phyloP scores from a whole-genome alignment of 2,113 vertebrate genomes.

The Propithecus coquereli region DNA sequence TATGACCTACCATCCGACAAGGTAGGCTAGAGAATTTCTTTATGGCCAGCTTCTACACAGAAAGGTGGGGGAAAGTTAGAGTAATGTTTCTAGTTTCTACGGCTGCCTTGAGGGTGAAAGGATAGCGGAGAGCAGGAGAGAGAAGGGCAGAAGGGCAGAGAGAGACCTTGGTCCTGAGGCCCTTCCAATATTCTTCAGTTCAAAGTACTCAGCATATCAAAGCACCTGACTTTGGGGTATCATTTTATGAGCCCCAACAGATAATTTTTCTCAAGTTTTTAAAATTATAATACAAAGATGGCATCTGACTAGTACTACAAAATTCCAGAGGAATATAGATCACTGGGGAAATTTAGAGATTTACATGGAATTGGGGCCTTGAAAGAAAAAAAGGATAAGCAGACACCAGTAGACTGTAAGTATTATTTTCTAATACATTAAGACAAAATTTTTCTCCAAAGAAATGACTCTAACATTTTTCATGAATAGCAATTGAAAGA shows the following conservation, averaged over 20 bases:
- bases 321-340: neutral
- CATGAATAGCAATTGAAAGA: neutral
- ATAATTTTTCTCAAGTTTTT: neutral
- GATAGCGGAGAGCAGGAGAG: neutral
- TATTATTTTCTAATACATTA: neutral
- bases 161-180: neutral
- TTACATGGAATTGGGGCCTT: neutral
- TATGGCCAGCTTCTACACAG: neutral
- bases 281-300: neutral
- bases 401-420: neutral
- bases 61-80: neutral
- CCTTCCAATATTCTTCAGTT: neutral
- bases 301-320: neutral
- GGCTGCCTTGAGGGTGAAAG: neutral
- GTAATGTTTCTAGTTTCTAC: neutral
- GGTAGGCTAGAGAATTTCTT: neutral
- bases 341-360: neutral
- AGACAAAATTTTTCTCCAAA: neutral
- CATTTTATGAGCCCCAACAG: neutral
- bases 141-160: neutral
- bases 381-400: neutral
- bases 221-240: neutral
- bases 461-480: neutral
- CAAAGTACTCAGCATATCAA: neutral
- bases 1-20: neutral